A percentile compares a stretch with the other conserved stretches of the same genome.
Conservation (phyloP, 2,113 vertebrate genomes). For the Rhabdornis inornatus region DNA sequence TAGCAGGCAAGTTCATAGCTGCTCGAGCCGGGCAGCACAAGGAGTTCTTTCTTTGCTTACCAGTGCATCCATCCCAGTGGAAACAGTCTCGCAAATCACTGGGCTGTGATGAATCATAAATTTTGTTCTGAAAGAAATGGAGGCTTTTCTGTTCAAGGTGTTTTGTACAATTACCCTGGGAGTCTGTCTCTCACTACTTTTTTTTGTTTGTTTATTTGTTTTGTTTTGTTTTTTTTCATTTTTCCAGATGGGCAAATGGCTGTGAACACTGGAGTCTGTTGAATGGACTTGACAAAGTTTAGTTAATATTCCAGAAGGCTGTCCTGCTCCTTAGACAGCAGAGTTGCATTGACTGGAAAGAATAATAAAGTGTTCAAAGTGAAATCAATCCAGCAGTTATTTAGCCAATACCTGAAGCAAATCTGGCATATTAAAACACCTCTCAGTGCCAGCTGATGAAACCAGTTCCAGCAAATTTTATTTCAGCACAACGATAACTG, state of each 20-base stretch:
- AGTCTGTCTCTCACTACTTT: not conserved
- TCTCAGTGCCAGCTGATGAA: conserved; percentile 47
- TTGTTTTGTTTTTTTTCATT: no score
- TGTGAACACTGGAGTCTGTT: not conserved
- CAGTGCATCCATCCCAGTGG: not conserved
- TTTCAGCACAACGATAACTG: not conserved
- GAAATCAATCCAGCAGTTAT: conserved; percentile 39
- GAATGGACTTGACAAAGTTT: not conserved
- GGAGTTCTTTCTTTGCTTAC: not conserved
- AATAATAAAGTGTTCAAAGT: conserved; percentile 32
- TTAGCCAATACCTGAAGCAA: conserved; percentile 65
- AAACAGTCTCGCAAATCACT: not conserved
- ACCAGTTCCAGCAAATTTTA: conserved; percentile 27
- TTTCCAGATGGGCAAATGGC: not conserved
- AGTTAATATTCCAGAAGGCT: conserved; percentile 27
- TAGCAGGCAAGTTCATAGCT: accelerated
- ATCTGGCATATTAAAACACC: conserved; percentile 33
- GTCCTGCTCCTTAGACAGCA: not conserved
- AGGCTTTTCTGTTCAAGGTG: not conserved
- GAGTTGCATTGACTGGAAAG: not conserved
- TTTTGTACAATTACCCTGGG: not conserved
- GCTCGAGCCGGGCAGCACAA: not conserved
- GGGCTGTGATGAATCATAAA: not conserved
- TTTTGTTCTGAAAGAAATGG: not conserved
- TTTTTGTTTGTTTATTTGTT: not conserved